Evolutionary conservation across 2,888 invertebrate species (phyloP).

Genomic region (Hirtodrosophila cameraria): DNA sequence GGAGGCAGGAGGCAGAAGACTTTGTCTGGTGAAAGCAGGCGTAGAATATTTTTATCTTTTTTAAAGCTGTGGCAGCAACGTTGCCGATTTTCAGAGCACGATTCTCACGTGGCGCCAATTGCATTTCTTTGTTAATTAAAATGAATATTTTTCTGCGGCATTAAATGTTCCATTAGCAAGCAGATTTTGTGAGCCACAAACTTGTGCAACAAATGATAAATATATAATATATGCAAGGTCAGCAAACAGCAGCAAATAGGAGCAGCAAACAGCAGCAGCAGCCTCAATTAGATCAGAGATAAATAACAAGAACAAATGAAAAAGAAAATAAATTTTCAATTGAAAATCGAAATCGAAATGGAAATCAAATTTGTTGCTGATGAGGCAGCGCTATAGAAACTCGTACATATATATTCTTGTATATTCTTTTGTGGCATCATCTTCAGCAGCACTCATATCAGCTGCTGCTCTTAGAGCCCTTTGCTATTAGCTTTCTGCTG

Average conservation of each 20-base stretch:
- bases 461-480: slow-evolving; percentile 21
- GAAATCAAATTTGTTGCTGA: slow-evolving; percentile 54
- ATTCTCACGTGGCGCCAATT: slow-evolving; percentile 47
- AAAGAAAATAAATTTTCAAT: slow-evolving; percentile 36
- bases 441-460: slow-evolving; percentile 5
- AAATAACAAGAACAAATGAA: slow-evolving; percentile 6
- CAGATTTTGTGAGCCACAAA: slow-evolving; percentile 1
- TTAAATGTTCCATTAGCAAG: slow-evolving; percentile 14
- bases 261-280: slow-evolving; percentile 10
- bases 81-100: slow-evolving; percentile 32
- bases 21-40: slow-evolving; percentile 47
- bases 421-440: slow-evolving; percentile 13
- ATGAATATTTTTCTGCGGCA: slow-evolving; percentile 46
- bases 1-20: neutral
- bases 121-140: slow-evolving; percentile 70
- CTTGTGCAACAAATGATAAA: slow-evolving; percentile 17
- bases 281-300: slow-evolving; percentile 36
- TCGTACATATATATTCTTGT: no score
- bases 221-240: slow-evolving; percentile 39
- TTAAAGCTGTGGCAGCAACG: slow-evolving; percentile 14
- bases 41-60: slow-evolving; percentile 6
- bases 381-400: slow-evolving; percentile 6
- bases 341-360: slow-evolving; percentile 43
- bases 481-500: slow-evolving; percentile 34
- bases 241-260: slow-evolving; percentile 6